phyloP scores from a whole-genome alignment of 2,888 invertebrate species.

The Tetrapedia diversipes region DNA sequence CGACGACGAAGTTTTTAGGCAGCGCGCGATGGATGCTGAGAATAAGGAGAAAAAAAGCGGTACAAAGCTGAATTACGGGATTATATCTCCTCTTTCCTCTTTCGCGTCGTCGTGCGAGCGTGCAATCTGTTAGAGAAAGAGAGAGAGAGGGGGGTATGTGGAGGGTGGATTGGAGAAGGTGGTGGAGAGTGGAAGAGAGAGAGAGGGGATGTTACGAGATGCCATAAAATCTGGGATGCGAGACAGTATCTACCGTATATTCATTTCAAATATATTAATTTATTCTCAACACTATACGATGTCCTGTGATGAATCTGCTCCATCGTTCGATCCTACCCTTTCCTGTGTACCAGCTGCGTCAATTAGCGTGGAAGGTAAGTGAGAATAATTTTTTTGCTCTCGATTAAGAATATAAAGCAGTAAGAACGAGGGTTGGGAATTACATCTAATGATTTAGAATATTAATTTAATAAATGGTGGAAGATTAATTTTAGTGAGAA shows the following conservation, averaged over 20 bases:
- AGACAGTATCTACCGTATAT: conserved; percentile 82
- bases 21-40: conserved; percentile 38
- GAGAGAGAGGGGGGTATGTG: conserved; percentile 9
- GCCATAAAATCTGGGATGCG: conserved; percentile 78
- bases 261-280: conserved; percentile 83
- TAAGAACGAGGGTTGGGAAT: too few relatives aligned
- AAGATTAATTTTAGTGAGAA: too few relatives aligned
- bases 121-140: conserved; percentile 8
- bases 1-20: conserved; percentile 34
- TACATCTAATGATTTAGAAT: too few relatives aligned
- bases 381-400: neutral
- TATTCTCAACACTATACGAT: conserved; percentile 79
- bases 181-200: neutral
- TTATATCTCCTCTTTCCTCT: conserved; percentile 43
- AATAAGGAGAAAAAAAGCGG: conserved; percentile 41
- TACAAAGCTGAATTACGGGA: conserved; percentile 51
- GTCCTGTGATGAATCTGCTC: conserved; percentile 31
- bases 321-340: conserved; percentile 15
- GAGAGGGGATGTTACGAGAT: conserved; percentile 69
- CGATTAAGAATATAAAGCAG: neutral
- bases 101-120: conserved; percentile 21
- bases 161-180: conserved; percentile 5
- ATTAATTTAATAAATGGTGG: too few relatives aligned
- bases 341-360: neutral
- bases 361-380: neutral